Conservation (phyloP, 2,113 vertebrate genomes). For the Cairina moschata region DNA sequence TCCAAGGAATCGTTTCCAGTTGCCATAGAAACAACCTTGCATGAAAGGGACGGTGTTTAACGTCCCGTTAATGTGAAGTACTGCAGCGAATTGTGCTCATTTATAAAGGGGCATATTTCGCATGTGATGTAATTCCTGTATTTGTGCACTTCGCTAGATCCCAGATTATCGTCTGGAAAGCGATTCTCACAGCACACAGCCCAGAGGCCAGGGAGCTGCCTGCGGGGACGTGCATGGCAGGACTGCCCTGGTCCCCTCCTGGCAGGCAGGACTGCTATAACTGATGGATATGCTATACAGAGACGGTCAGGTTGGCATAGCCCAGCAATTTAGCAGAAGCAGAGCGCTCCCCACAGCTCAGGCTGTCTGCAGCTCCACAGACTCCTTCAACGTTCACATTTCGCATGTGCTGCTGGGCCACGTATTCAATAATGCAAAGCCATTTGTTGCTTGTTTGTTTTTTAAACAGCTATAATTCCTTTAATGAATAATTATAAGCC, state of each 20-base stretch:
- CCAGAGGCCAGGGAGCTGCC: neutral
- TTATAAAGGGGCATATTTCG: neutral
- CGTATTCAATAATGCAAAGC: accelerated
- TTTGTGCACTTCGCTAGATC: accelerated
- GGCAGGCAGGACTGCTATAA: too few relatives aligned
- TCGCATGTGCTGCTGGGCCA: neutral
- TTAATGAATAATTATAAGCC: neutral
- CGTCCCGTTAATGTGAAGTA: accelerated
- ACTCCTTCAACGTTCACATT: neutral
- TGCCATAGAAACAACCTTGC: slow-evolving; percentile 43
- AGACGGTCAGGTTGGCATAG: accelerated
- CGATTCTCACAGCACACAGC: accelerated
- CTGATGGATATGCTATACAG: neutral
- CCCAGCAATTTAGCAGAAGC: neutral
- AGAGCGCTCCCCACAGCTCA: neutral
- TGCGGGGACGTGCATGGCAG: too few relatives aligned
- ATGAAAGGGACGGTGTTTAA: neutral
- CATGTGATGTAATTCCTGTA: accelerated
- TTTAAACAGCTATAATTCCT: neutral
- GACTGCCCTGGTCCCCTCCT: neutral
- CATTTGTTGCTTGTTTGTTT: neutral
- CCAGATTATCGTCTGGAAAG: accelerated
- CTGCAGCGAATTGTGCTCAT: neutral
- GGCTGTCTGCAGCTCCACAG: neutral
- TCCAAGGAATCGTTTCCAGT: neutral